A percentile compares a stretch with the other conserved stretches of the same genome.
Conservation (phyloP, 1,140 invertebrate genomes). For the Aricia agestis region DNA sequence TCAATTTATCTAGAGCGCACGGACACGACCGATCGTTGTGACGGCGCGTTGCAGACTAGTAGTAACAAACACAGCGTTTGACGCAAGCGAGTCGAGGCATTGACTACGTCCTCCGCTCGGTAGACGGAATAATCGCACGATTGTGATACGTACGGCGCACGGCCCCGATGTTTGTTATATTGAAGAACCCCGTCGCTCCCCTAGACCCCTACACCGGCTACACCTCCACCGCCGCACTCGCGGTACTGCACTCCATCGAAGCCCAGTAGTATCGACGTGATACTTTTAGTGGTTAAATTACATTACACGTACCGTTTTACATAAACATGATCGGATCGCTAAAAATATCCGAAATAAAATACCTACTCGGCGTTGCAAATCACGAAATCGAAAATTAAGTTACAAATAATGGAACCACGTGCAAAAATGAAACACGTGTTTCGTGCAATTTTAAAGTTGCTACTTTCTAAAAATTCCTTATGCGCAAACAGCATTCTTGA, state of each 20-base stretch:
- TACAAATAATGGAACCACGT: neutral
- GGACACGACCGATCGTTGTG: slow-evolving; percentile 46
- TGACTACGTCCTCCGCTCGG: slow-evolving; percentile 62
- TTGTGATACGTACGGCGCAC: slow-evolving; percentile 45
- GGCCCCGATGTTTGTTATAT: slow-evolving; percentile 40
- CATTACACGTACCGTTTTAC: neutral
- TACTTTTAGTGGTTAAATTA: slow-evolving; percentile 16
- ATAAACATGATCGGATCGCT: neutral
- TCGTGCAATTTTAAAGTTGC: neutral
- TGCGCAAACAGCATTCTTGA: neutral
- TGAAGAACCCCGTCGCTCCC: slow-evolving; percentile 35
- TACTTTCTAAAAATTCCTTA: neutral
- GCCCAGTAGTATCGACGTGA: slow-evolving; percentile 13
- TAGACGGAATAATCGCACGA: slow-evolving; percentile 69
- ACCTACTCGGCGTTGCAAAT: neutral
- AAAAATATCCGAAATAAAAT: neutral
- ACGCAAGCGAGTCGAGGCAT: slow-evolving; percentile 59
- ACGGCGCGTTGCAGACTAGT: slow-evolving; percentile 64
- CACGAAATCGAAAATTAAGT: neutral
- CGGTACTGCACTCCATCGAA: slow-evolving; percentile 25
- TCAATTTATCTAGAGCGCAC: slow-evolving; percentile 39
- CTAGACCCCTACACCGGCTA: slow-evolving; percentile 25
- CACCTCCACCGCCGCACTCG: slow-evolving; percentile 28
- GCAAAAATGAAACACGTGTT: slow-evolving; percentile 3
- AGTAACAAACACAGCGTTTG: slow-evolving; percentile 50